phyloP scores from a whole-genome alignment of 2,888 invertebrate species.

The Cotesia congregata region DNA sequence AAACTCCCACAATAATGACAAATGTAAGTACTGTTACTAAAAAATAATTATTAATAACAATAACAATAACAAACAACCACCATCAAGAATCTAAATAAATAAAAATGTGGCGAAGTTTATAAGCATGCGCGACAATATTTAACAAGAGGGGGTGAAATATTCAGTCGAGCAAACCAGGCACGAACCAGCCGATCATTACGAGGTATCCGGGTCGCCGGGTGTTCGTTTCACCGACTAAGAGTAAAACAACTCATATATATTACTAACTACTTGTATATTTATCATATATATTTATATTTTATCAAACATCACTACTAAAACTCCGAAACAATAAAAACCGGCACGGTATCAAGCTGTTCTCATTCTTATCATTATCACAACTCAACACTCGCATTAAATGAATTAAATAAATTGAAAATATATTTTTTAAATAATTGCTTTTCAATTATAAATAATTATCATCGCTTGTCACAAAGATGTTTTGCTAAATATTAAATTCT shows the following conservation, averaged over 20 bases:
- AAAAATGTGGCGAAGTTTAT: background rate
- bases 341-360: constrained; percentile 5
- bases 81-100: background rate
- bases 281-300: background rate
- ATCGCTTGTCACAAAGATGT: background rate
- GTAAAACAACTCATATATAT: background rate
- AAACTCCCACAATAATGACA: too few relatives aligned
- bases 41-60: too few relatives aligned
- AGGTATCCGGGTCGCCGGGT: constrained; percentile 55
- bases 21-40: too few relatives aligned
- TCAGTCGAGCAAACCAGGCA: constrained; percentile 56
- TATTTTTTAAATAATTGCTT: too few relatives aligned
- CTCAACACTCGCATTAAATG: background rate
- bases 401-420: too few relatives aligned
- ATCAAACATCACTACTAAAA: background rate
- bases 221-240: constrained; percentile 32
- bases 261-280: background rate
- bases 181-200: constrained; percentile 63
- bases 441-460: too few relatives aligned
- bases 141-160: constrained; percentile 55
- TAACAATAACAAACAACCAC: too few relatives aligned
- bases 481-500: background rate
- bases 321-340: background rate
- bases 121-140: constrained; percentile 53
- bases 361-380: background rate